phyloP scores from a whole-genome alignment of 2,113 vertebrate genomes.

The Python bivittatus region DNA sequence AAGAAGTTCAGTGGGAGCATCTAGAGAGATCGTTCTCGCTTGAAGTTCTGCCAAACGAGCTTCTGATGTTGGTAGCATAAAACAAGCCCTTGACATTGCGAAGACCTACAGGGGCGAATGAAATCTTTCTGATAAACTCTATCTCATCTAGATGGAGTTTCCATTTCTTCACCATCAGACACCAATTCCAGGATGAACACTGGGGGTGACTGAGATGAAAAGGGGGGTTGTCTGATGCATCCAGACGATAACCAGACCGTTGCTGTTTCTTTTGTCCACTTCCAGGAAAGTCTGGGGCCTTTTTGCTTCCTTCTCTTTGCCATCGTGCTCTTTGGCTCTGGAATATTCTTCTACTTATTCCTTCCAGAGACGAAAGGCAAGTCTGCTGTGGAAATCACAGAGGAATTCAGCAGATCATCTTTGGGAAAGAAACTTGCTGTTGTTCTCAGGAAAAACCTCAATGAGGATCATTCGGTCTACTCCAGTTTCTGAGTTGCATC shows the following conservation, averaged over 20 bases:
- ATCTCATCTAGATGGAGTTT: not conserved
- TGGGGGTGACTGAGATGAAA: not conserved
- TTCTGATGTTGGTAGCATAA: not conserved
- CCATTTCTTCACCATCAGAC: not conserved
- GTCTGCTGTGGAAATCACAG: not conserved
- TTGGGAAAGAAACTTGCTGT: slow-evolving; percentile 34
- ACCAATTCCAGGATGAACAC: not conserved
- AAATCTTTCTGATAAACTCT: not conserved
- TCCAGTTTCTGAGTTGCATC: not conserved
- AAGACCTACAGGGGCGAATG: not conserved
- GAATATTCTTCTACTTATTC: not conserved
- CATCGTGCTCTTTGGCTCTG: slow-evolving; percentile 50
- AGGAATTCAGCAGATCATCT: slow-evolving; percentile 41
- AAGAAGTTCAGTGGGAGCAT: not conserved
- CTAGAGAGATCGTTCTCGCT: not conserved
- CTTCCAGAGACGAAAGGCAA: not conserved
- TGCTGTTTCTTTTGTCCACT: slow-evolving; percentile 1
- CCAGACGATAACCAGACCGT: not conserved
- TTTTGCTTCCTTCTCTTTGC: slow-evolving; percentile 77
- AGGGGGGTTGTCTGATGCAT: not conserved
- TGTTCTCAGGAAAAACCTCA: not conserved
- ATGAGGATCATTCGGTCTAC: not conserved
- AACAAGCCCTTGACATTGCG: not conserved
- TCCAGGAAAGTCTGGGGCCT: slow-evolving; percentile 58
- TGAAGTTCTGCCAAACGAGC: not conserved